These are phyloP conservation scores for Manis pentadactyla DNA, from an alignment of 2,797 vertebrate species.

Conservation along the genomic window DNA sequence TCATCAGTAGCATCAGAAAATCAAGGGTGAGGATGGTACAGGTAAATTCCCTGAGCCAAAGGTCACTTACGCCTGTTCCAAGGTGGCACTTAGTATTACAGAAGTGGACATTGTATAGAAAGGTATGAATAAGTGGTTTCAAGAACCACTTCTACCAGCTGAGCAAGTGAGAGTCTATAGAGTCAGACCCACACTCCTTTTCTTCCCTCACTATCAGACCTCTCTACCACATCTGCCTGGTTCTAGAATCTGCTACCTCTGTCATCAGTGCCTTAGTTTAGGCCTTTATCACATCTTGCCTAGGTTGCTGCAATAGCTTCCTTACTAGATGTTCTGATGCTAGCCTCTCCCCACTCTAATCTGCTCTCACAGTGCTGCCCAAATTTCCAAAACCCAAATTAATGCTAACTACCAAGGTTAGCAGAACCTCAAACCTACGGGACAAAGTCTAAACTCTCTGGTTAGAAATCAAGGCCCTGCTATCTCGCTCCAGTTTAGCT, in stretches of 20 bases:
- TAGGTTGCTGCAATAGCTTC: background rate
- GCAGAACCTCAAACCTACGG: background rate
- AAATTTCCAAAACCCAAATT: slow-evolving; percentile 31
- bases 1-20: background rate
- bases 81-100: background rate
- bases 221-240: background rate
- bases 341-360: background rate
- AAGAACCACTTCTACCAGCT: background rate
- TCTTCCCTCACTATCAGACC: background rate
- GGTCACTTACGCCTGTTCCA: background rate
- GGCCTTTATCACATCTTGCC: background rate
- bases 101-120: background rate
- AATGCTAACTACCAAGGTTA: background rate
- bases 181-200: background rate
- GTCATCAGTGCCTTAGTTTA: background rate
- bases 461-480: background rate
- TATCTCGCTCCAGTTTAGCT: background rate
- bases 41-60: background rate
- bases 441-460: background rate
- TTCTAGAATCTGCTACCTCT: background rate
- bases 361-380: background rate
- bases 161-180: background rate
- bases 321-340: background rate
- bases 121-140: background rate
- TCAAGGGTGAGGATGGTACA: background rate